Percentiles rank a stretch among this genome's conserved stretches.
Evolutionary conservation across 2,888 invertebrate species (phyloP).

Genomic region (Drosophila lutescens): DNA sequence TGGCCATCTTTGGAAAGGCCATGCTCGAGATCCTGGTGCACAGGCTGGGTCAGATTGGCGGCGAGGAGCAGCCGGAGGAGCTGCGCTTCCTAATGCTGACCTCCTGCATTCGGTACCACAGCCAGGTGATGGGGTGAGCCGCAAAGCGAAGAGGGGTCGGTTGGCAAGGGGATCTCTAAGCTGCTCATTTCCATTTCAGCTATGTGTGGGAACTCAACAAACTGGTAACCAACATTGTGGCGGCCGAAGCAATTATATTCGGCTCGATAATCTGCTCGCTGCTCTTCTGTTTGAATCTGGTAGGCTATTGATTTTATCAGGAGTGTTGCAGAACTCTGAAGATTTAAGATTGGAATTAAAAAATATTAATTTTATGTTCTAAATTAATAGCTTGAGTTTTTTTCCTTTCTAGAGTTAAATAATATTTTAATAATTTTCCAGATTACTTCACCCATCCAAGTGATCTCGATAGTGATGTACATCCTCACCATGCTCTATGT

Average conservation of each 20-base stretch:
- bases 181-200: slow-evolving; percentile 51
- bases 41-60: slow-evolving; percentile 57
- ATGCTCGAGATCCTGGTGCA: slow-evolving; percentile 72
- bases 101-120: slow-evolving; percentile 68
- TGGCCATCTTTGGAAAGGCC: slow-evolving; percentile 78
- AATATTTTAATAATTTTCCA: not conserved
- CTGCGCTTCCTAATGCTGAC: slow-evolving; percentile 56
- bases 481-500: slow-evolving; percentile 81
- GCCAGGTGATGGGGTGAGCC: slow-evolving; percentile 56
- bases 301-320: slow-evolving; percentile 47
- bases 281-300: slow-evolving; percentile 80
- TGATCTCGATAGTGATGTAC: slow-evolving; percentile 74
- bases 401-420: too few relatives aligned
- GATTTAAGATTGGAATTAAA: too few relatives aligned
- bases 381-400: too few relatives aligned
- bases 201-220: slow-evolving; percentile 74
- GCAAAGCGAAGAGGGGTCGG: not conserved
- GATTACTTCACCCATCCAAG: slow-evolving; percentile 44
- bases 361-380: too few relatives aligned
- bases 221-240: slow-evolving; percentile 76
- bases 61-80: slow-evolving; percentile 42
- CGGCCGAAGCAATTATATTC: slow-evolving; percentile 77
- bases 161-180: not conserved
- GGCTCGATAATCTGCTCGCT: slow-evolving; percentile 75
- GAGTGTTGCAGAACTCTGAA: not conserved